These are phyloP conservation scores for Baronia brevicornis DNA, from an alignment of 2,888 invertebrate genomes.

Conservation along the genomic window DNA sequence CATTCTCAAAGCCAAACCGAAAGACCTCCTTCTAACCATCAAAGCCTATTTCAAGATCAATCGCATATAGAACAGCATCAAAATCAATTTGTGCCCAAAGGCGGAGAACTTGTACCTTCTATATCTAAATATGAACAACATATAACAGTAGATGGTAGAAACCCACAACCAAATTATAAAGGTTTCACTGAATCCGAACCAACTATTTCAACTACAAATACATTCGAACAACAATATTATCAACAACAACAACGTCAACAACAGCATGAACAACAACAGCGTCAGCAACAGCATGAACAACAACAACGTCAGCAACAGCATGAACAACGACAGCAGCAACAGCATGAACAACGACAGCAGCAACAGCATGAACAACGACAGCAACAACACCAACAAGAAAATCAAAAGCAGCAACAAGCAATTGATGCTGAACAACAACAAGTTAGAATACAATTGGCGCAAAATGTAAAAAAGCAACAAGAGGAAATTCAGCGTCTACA, in stretches of 20 bases:
- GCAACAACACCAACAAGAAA: slow-evolving; percentile 30
- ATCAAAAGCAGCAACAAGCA: slow-evolving; percentile 53
- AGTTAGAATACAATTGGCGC: slow-evolving; percentile 55
- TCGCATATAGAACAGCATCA: slow-evolving; percentile 54
- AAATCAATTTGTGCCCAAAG: slow-evolving; percentile 75
- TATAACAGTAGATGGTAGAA: slow-evolving; percentile 73
- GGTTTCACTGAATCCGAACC: slow-evolving; percentile 36
- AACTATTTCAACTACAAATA: slow-evolving; percentile 19
- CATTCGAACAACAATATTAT: slow-evolving; percentile 22
- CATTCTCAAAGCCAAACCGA: slow-evolving; percentile 50
- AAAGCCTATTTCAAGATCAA: slow-evolving; percentile 40
- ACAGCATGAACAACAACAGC: slow-evolving; percentile 26
- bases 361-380: slow-evolving; percentile 34
- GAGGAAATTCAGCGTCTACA: slow-evolving; percentile 71
- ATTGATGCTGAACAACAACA: slow-evolving; percentile 57
- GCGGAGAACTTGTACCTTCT: slow-evolving; percentile 84
- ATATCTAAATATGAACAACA: slow-evolving; percentile 89
- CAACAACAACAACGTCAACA: slow-evolving; percentile 26
- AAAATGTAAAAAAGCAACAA: slow-evolving; percentile 69
- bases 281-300: slow-evolving; percentile 27
- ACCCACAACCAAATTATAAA: slow-evolving; percentile 38
- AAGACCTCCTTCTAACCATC: slow-evolving; percentile 35
- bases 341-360: slow-evolving; percentile 37
- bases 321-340: slow-evolving; percentile 32
- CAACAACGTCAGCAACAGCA: slow-evolving; percentile 33